Percentiles rank a stretch among this genome's conserved stretches.
Evolutionary conservation across 2,888 invertebrate genomes (phyloP).

Genomic region (Lacanobia oleracea): DNA sequence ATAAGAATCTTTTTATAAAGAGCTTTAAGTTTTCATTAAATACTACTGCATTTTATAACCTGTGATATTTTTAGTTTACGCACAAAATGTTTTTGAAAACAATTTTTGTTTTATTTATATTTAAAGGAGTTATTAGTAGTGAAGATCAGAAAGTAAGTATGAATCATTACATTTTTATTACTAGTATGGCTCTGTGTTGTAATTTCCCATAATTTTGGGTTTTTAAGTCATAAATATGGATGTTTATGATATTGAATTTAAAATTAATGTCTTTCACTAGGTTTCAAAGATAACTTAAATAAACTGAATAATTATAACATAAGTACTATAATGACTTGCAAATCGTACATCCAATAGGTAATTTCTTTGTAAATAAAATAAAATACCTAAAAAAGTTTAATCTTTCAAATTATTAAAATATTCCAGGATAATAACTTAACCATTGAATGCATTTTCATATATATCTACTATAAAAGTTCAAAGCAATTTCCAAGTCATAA

Average conservation of each 20-base stretch:
- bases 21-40: slow-evolving; percentile 18
- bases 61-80: slow-evolving; percentile 73
- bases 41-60: slow-evolving; percentile 66
- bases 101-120: slow-evolving; percentile 69
- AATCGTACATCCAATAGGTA: background rate
- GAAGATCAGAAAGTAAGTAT: slow-evolving; percentile 74
- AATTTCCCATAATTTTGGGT: background rate
- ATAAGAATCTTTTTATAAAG: slow-evolving; percentile 28
- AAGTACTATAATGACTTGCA: background rate
- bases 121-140: slow-evolving; percentile 59
- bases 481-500: background rate
- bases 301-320: background rate
- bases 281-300: background rate
- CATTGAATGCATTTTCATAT: no score
- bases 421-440: no score
- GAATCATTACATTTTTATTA: background rate
- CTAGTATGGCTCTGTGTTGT: background rate
- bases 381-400: no score
- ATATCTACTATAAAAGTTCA: background rate
- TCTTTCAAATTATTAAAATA: no score
- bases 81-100: slow-evolving; percentile 75
- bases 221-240: background rate
- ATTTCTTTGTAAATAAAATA: background rate
- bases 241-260: background rate
- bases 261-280: background rate